Percentiles rank a stretch among this genome's conserved stretches.
Evolutionary conservation across 2,113 vertebrate species (phyloP).

Genomic region (Crotalus horridus): DNA sequence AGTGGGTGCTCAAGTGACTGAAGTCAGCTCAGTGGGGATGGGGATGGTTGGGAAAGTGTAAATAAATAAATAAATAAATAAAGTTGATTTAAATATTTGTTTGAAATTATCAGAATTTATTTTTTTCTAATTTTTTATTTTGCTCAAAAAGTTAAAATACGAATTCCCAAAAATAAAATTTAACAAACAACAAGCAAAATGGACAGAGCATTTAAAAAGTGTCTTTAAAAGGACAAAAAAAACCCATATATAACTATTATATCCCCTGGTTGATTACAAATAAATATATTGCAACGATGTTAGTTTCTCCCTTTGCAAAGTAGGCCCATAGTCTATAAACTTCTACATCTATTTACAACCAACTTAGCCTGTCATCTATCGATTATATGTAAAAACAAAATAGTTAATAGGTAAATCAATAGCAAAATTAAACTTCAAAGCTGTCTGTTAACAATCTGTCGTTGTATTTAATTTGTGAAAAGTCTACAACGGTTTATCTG

Average conservation of each 20-base stretch:
- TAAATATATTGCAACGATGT: background rate
- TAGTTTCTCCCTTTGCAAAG: background rate
- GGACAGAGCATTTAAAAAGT: background rate
- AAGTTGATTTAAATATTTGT: background rate
- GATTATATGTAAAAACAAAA: background rate
- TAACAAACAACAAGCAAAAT: background rate
- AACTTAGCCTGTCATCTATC: background rate
- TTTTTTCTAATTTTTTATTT: background rate
- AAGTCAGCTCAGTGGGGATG: background rate
- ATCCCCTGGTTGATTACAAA: background rate
- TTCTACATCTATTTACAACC: background rate
- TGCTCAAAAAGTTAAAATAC: background rate
- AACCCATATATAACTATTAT: background rate
- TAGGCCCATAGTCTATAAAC: background rate
- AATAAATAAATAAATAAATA: background rate
- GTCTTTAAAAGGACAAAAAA: background rate
- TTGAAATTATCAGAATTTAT: background rate
- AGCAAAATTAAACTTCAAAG: background rate
- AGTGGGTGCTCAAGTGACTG: background rate
- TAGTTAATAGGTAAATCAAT: background rate
- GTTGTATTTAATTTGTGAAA: too few relatives aligned
- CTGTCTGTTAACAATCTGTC: too few relatives aligned
- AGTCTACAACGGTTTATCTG: background rate
- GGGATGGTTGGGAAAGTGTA: background rate
- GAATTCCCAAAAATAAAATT: background rate